These are phyloP conservation scores for Seriola aureovittata DNA, from an alignment of 2,113 vertebrate species.

Conservation along the genomic window DNA sequence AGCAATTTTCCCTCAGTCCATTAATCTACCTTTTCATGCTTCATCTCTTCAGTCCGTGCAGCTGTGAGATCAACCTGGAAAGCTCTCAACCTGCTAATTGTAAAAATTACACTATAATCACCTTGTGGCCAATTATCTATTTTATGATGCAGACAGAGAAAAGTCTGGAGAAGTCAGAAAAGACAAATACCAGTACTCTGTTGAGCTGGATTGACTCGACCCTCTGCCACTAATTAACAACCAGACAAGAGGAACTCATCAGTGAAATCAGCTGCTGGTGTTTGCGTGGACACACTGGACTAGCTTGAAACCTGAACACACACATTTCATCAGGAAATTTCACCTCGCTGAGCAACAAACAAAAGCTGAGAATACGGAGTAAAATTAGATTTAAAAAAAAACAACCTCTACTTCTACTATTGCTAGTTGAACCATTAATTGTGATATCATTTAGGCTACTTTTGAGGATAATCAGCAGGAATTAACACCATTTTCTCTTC, in stretches of 20 bases:
- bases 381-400: no score
- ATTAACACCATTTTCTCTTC: no score
- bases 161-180: not conserved
- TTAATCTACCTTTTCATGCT: constrained; percentile 18
- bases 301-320: no score
- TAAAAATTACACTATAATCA: not conserved
- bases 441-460: no score
- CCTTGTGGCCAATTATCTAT: not conserved
- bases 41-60: not conserved
- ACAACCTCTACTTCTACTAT: no score
- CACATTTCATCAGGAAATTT: not conserved
- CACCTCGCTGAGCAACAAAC: not conserved
- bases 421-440: no score
- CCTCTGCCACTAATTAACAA: constrained; percentile 38
- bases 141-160: not conserved
- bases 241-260: constrained; percentile 39
- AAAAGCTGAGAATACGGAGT: not conserved
- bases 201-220: constrained; percentile 6
- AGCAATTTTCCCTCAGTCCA: constrained; percentile 6
- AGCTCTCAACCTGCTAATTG: not conserved
- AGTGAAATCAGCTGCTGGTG: constrained; percentile 24
- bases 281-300: not conserved
- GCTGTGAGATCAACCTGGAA: constrained; percentile 2
- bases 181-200: not conserved
- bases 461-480: no score